Conservation (phyloP, 2,888 invertebrate genomes). For the Marronus borbonicus region DNA sequence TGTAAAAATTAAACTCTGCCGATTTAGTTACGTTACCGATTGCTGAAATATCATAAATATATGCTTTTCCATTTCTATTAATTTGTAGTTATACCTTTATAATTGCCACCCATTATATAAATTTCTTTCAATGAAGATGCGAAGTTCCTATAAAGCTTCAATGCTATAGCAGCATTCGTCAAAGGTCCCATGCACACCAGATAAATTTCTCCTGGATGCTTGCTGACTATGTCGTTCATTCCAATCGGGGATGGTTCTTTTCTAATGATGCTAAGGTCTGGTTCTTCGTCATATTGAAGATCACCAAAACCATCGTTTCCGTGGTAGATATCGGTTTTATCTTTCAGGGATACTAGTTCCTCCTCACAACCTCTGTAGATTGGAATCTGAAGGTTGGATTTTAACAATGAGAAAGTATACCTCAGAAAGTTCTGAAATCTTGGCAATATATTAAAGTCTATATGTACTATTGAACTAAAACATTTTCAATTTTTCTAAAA, state of each 20-base stretch:
- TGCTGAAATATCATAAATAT: conserved; percentile 62
- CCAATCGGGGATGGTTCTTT: conserved; percentile 72
- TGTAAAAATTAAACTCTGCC: conserved; percentile 85
- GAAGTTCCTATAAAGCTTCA: conserved; percentile 80
- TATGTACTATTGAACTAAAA: too few relatives aligned
- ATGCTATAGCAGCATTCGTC: conserved; percentile 85
- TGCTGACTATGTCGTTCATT: conserved; percentile 71
- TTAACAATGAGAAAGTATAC: too few relatives aligned
- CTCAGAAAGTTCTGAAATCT: too few relatives aligned
- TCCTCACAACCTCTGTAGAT: conserved; percentile 78
- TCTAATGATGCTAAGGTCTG: conserved; percentile 60
- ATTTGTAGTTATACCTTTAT: conserved; percentile 73
- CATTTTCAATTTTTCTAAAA: too few relatives aligned
- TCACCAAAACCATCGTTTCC: conserved; percentile 85
- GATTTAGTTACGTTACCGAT: conserved; percentile 75
- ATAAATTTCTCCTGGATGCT: conserved; percentile 70
- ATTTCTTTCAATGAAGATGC: conserved; percentile 77
- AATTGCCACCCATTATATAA: conserved; percentile 86
- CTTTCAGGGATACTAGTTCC: conserved; percentile 68
- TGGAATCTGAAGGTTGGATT: conserved; percentile 74
- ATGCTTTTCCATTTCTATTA: not conserved
- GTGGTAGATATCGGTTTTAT: conserved; percentile 70
- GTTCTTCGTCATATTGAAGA: conserved; percentile 61
- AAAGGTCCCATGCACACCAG: conserved; percentile 82
- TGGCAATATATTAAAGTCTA: too few relatives aligned